Base-by-base conservation (phyloP, 2,888 invertebrate species). In the Cistogaster globosa region DNA sequence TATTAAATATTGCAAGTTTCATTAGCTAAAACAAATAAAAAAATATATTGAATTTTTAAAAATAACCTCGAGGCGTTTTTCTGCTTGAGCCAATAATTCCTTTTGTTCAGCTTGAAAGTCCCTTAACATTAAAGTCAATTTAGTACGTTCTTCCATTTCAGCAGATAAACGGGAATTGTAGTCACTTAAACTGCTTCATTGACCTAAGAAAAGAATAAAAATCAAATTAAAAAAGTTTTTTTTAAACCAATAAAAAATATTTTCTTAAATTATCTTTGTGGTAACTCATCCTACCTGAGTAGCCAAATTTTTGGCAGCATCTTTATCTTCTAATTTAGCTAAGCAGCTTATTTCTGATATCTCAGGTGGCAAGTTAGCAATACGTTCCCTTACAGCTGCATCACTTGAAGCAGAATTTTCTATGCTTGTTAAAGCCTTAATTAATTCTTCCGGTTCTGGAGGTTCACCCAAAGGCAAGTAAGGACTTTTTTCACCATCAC, bases 331-430 rank as follows among this genome's bases (percentile, higher is more conserved):
- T 88, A 98, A 94, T 94, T 98, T 98, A 87, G 96, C 94, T 81
- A 99, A 94, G 90, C 97, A 94, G 88, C 96, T 95, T 6, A 97
- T 95, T 94, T 99, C 98, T 0, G 98, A 98, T 4, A 99, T 98
- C 93, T 98, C 98, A 67, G 97, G 96, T 0, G 99, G 99, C 72
- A 99, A 94, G 80, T 97, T 97, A 0, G 98, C 98, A 88, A 99
- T 99, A 90, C 96, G 95, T 92, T 98, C 98, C 87, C 99, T 93
- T 1, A 98, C 97, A 0, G 95, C 95, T 86, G 98, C 98, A 94
- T 99, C 99, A 89, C 98, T 97, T 0, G 98, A 98, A 1, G 99
- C 98, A 82, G 98, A 97, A 90, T 97, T 97, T 92, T 99, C 99
- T 89, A 99, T 93, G 88, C 97, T 97, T 92, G 96, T 94, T 77